phyloP scores from a whole-genome alignment of 2,888 invertebrate genomes.

The Abscondita cerata region DNA sequence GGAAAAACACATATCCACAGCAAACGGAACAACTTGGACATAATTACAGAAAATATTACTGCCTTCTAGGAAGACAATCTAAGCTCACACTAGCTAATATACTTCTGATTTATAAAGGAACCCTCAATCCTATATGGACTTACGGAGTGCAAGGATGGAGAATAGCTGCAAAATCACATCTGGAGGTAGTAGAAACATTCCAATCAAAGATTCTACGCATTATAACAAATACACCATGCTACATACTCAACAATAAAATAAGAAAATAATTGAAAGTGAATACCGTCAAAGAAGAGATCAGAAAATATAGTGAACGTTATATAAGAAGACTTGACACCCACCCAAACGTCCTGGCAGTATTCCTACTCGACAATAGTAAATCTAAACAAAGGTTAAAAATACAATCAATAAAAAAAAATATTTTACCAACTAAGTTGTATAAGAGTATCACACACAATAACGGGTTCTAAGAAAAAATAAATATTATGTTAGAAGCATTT shows the following conservation, averaged over 20 bases:
- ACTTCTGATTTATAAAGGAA: constrained; percentile 8
- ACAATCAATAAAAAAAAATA: too few species aligned
- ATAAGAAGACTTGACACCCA: constrained; percentile 10
- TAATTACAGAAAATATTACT: constrained; percentile 9
- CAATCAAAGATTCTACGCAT: constrained; percentile 1
- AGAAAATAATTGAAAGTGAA: constrained; percentile 12
- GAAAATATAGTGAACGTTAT: constrained; percentile 12
- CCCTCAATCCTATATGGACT: constrained; percentile 11
- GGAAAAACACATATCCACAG: constrained; percentile 10
- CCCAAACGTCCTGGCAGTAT: constrained; percentile 11
- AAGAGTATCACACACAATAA: too few species aligned
- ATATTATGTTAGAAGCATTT: too few species aligned
- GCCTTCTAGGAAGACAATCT: constrained; percentile 3
- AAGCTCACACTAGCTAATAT: constrained; percentile 4
- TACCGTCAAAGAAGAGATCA: constrained; percentile 11
- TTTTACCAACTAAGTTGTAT: too few species aligned
- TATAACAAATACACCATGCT: constrained; percentile 13
- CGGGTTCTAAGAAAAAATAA: too few species aligned
- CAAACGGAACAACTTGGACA: constrained; percentile 13
- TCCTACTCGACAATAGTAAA: constrained; percentile 11
- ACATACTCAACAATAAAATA: constrained; percentile 16
- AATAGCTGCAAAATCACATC: constrained; percentile 6
- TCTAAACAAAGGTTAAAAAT: constrained; percentile 8
- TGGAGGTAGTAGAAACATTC: constrained; percentile 2
- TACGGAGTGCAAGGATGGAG: constrained; percentile 12